Base-by-base conservation (phyloP, 2,797 vertebrate genomes). In the Diceros bicornis region DNA sequence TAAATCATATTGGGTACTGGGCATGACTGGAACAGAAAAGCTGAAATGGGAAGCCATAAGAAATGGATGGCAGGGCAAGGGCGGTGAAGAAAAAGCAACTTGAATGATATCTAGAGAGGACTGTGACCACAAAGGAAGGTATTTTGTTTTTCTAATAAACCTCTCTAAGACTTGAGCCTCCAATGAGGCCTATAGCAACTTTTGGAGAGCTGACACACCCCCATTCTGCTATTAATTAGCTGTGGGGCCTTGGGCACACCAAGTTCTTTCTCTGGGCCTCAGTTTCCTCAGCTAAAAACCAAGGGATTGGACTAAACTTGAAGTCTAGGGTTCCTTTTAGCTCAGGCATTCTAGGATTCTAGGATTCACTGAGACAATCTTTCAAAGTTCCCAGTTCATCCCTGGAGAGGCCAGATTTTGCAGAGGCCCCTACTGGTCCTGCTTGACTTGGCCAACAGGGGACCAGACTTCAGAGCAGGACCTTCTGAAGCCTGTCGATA, bases 91-190 rank as follows among this genome's bases (percentile, higher is more conserved):
- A 72, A 96, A 66, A 57, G 5, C 29, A 88, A 83, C 55, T 27
- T 59, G 18, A 77, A 78, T 68, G 77, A 68, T 59, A 34, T 14
- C 50, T 29, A 75, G 57, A 84, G 44, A 94, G 27, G 82, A 92
- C 16, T 59, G 41, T 29, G 69, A 77, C 25, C 1, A 11, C 55
- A 74, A 78, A 71, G 3, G 71, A 59, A 87, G 34, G 8, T 27
- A 6, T 61, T 62, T 81, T 82, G 68, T 37, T 37, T 37, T 64
- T 55, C 72, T 75, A 94, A 75, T 47, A 88, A 77, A 88, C 4
- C 44, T 79, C 17, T 88, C 44, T 90, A 87, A 93, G 61, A 94
- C 18, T 57, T 83, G 50, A 95, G 18, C n/a, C 52, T 75, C 84
- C 37, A 47, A 25, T 7, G 27, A 79, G 52, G 32, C 89, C 84